Conservation (phyloP, 1,140 invertebrate genomes). For the Lordiphosa mommai region DNA sequence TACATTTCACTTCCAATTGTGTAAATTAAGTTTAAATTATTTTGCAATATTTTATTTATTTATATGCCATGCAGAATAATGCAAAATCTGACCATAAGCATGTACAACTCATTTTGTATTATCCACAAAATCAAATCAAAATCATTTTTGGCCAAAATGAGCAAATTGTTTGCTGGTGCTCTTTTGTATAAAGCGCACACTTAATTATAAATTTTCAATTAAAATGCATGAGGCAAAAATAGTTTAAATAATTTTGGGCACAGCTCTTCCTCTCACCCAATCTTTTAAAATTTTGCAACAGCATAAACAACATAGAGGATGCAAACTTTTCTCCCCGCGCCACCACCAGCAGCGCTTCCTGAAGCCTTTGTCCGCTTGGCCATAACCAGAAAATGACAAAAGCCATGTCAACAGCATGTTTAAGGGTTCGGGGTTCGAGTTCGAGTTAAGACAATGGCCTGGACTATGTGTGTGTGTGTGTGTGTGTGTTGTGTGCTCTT, state of each 20-base stretch:
- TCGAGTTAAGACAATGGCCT: constrained; percentile 61
- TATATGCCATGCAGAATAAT: too few relatives aligned
- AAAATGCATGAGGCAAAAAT: constrained; percentile 27
- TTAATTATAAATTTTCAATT: constrained; percentile 14
- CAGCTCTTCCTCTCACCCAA: background rate
- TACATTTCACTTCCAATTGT: too few relatives aligned
- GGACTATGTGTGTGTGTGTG: constrained; percentile 10
- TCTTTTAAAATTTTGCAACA: constrained; percentile 43
- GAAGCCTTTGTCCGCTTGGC: constrained; percentile 60
- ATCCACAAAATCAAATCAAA: too few relatives aligned
- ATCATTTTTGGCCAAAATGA: too few relatives aligned
- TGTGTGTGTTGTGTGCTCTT: constrained; percentile 15
- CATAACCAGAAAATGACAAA: constrained; percentile 75
- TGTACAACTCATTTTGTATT: too few relatives aligned
- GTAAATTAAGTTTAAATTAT: too few relatives aligned
- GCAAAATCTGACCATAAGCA: too few relatives aligned
- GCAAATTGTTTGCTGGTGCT: background rate
- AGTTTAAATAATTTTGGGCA: constrained; percentile 42
- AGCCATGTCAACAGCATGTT: constrained; percentile 73
- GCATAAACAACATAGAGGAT: constrained; percentile 46
- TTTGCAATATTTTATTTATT: too few relatives aligned
- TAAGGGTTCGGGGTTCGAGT: constrained; percentile 45
- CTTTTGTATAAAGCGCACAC: background rate
- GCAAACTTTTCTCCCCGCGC: too few relatives aligned
- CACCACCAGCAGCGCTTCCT: constrained; percentile 21